These are phyloP conservation scores for Hystrix cristata DNA, from an alignment of 2,113 vertebrate genomes.

Conservation along the genomic window DNA sequence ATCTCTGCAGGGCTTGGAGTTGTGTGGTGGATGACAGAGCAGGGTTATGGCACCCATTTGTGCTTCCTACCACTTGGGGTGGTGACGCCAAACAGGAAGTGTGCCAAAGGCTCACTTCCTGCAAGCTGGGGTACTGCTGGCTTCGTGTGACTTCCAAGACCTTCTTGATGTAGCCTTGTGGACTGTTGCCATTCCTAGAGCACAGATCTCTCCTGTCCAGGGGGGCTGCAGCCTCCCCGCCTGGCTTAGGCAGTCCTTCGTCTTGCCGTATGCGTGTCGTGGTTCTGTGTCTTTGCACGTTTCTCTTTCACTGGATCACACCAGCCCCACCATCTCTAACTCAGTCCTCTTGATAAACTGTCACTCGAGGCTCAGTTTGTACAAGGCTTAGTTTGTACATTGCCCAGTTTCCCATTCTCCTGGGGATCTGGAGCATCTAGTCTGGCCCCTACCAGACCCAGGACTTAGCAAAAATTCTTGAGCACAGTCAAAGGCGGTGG, in stretches of 20 bases:
- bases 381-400: neutral
- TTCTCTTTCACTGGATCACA: neutral
- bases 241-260: neutral
- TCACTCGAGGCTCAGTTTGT: neutral
- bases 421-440: neutral
- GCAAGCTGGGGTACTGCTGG: neutral
- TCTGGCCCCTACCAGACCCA: no score
- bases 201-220: rapidly evolving
- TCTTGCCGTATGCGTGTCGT: neutral
- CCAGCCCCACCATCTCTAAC: neutral
- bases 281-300: neutral
- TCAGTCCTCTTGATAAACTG: neutral
- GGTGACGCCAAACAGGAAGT: neutral
- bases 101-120: neutral
- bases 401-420: neutral
- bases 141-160: neutral
- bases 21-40: neutral
- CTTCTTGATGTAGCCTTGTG: neutral
- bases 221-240: neutral
- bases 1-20: neutral
- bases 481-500: neutral
- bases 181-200: rapidly evolving
- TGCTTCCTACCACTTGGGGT: neutral
- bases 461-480: neutral
- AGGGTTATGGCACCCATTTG: neutral